phyloP scores from a whole-genome alignment of 2,888 invertebrate genomes.

The Heliconius charithonia region DNA sequence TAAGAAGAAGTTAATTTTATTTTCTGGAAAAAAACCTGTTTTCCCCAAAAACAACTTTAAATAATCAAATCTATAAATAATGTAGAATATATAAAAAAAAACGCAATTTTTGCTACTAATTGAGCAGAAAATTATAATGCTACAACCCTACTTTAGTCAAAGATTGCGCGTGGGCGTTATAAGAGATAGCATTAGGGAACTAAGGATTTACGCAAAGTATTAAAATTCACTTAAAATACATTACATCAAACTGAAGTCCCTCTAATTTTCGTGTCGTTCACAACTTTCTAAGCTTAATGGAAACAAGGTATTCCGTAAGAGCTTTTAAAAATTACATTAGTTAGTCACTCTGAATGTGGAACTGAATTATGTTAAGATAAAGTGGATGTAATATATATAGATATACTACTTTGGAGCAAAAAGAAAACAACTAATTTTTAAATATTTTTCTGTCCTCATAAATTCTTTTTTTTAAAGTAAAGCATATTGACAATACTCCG shows the following conservation, averaged over 20 bases:
- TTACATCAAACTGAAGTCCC: conserved; percentile 16
- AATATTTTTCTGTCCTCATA: too few species aligned
- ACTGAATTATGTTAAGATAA: background rate
- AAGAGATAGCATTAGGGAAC: conserved; percentile 28
- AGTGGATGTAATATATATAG: background rate
- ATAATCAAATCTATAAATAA: too few species aligned
- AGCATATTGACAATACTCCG: background rate
- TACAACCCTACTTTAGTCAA: background rate
- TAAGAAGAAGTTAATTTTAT: background rate
- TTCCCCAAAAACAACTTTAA: too few species aligned
- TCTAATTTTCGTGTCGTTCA: background rate
- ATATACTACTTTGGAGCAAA: background rate
- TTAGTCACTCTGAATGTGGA: background rate
- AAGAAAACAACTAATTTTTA: too few species aligned
- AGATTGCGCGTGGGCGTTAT: conserved; percentile 21
- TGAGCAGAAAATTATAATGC: background rate
- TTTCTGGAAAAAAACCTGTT: background rate
- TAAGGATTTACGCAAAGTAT: conserved; percentile 20
- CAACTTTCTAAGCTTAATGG: conserved; percentile 18
- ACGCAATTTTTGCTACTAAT: background rate
- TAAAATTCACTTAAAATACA: conserved; percentile 32
- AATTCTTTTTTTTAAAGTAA: too few species aligned
- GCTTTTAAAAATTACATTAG: conserved; percentile 14
- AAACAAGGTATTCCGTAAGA: background rate
- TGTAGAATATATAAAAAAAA: background rate